A percentile compares a stretch with the other conserved stretches of the same genome.
phyloP scores from a whole-genome alignment of 2,113 vertebrate genomes.

The Poeciliopsis occidentalis region DNA sequence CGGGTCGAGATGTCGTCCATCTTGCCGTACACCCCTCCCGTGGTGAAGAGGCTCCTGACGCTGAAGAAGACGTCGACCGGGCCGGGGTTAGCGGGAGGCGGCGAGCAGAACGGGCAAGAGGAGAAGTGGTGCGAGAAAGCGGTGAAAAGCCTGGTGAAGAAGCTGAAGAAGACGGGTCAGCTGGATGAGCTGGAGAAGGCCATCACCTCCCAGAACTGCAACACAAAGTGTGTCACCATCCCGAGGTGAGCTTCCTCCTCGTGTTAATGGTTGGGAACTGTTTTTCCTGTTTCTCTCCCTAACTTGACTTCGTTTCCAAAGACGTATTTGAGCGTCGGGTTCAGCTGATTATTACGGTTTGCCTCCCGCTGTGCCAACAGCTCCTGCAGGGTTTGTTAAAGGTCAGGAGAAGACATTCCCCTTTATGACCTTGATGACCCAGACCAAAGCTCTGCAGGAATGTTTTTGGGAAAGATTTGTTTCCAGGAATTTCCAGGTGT shows the following conservation, averaged over 20 bases:
- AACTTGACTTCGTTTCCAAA: neutral
- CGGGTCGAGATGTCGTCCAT: conserved; percentile 91
- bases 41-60: conserved; percentile 96
- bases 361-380: neutral
- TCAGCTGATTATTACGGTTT: conserved; percentile 2
- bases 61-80: conserved; percentile 94
- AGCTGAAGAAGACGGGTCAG: conserved; percentile 97
- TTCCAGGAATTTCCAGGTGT: conserved; percentile 51
- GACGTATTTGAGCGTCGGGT: neutral
- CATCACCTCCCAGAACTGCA: conserved; percentile 97
- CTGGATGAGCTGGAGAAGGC: conserved; percentile 98
- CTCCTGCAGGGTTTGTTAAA: neutral
- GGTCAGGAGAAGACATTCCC: conserved; percentile 36
- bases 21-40: conserved; percentile 96
- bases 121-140: conserved; percentile 99
- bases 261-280: too few species aligned
- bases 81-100: conserved; percentile 83
- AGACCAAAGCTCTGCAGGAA: conserved; percentile 63
- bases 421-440: conserved; percentile 69
- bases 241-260: conserved; percentile 86
- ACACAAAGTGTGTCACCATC: conserved; percentile 98
- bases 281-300: neutral
- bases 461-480: conserved; percentile 40
- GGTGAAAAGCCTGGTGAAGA: conserved; percentile 98
- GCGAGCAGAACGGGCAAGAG: conserved; percentile 96